Conservation (phyloP, 2,113 vertebrate species). For the Otus sunia region DNA sequence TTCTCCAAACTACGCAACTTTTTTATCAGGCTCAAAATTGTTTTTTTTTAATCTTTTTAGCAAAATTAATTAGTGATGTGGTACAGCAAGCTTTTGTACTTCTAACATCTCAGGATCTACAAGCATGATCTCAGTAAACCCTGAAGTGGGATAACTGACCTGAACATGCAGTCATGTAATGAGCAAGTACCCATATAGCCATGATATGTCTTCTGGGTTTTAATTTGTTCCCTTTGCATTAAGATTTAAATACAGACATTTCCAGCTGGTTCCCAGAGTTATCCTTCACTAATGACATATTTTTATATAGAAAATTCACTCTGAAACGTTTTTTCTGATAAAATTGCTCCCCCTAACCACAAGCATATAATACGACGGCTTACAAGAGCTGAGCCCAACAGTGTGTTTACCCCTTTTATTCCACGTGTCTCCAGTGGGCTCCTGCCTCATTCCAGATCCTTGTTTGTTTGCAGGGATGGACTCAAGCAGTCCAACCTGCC, state of each 20-base stretch:
- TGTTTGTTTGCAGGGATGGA: background rate
- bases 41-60: background rate
- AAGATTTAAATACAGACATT: background rate
- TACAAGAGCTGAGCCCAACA: background rate
- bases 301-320: background rate
- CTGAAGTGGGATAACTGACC: background rate
- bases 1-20: background rate
- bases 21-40: background rate
- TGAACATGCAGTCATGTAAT: background rate
- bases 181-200: background rate
- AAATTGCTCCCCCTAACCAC: background rate
- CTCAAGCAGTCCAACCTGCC: background rate
- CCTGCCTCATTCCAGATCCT: background rate
- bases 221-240: background rate
- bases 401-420: background rate
- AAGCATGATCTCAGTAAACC: background rate
- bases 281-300: background rate
- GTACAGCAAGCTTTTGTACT: background rate
- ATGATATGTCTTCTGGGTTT: background rate
- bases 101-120: background rate
- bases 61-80: background rate
- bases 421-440: fast-evolving
- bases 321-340: background rate
- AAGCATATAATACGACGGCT: background rate
- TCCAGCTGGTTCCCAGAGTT: background rate